Base-by-base conservation (phyloP, 2,113 vertebrate genomes). In the Xerus inauris region DNA sequence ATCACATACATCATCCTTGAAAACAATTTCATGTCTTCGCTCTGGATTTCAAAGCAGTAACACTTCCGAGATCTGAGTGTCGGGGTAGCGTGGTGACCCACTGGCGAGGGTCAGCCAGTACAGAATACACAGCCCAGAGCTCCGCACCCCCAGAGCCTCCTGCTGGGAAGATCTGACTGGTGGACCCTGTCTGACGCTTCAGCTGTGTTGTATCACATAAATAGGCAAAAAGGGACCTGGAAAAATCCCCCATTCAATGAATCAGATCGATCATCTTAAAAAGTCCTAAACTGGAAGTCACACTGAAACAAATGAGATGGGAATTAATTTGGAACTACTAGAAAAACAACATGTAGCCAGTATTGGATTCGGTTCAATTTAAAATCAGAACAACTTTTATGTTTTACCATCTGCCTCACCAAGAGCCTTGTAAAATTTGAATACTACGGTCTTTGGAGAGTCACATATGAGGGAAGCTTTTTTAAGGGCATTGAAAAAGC, bases 351-450 rank as follows among this genome's bases (percentile, higher is more conserved):
- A 97, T 40, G 81, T 47, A 96, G 96, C 90, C 93, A 75, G 77
- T 22, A 57, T 35, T 97, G 97, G 97, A 96, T 83, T 91, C 26
- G 8, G 45, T 96, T 97, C 97, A 97, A 83, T 79, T 96, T 95
- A 88, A 96, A 98, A 97, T 96, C 85, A 91, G 97, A 97, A 94
- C 38, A 83, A 97, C 79, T 97, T 97, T 94, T 94, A 93, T 95
- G 79, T 91, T 96, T 86, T 67, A 96, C 97, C 97, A 98, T 98
- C 97, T 98, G 97, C 93, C 64, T 96, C 79, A 47, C 73, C 42
- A 91, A 86, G 79, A 89, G 69, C 64, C 94, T 54, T 86, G 80
- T 91, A 93, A 94, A 97, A 95, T 79, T 42, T 96, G 94, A 95
- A 93, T 86, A 87, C 89, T 96, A n/a, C 30, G 86, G 8, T 95